These are phyloP conservation scores for Corydoras maculifer DNA, from an alignment of 2,113 vertebrate species.

Conservation along the genomic window DNA sequence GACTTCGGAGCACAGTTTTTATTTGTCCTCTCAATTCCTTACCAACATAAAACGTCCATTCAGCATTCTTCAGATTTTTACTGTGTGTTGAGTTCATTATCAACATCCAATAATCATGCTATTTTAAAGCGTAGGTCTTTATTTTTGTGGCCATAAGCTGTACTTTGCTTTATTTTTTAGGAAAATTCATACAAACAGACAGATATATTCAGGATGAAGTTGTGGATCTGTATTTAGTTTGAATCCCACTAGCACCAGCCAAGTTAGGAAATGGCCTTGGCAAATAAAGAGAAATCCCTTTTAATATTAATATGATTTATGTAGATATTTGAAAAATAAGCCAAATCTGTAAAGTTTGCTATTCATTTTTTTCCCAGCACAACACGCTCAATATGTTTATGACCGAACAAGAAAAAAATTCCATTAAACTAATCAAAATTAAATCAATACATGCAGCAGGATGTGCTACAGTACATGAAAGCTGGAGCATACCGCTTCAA, in stretches of 20 bases:
- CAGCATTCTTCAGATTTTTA: conserved; percentile 43
- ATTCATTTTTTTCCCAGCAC: too few relatives aligned
- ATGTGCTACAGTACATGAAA: too few relatives aligned
- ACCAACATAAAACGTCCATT: conserved; percentile 41
- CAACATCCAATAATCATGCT: conserved; percentile 48
- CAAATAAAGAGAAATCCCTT: background rate
- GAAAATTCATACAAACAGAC: conserved; percentile 25
- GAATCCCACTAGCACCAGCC: conserved; percentile 7
- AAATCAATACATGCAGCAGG: too few relatives aligned
- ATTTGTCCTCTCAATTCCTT: conserved; percentile 27
- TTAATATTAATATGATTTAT: too few relatives aligned
- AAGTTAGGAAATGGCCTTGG: conserved; percentile 1
- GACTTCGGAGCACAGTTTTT: conserved; percentile 32
- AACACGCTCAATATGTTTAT: too few relatives aligned
- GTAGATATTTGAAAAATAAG: too few relatives aligned
- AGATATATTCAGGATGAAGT: background rate
- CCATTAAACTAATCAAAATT: too few relatives aligned
- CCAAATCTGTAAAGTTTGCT: too few relatives aligned
- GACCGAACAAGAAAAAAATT: too few relatives aligned
- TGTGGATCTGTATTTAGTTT: too few relatives aligned
- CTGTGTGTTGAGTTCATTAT: conserved; percentile 44
- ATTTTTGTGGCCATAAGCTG: conserved; percentile 31
- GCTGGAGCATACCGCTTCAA: too few relatives aligned
- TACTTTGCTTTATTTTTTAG: conserved; percentile 21
- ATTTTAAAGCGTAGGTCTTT: conserved; percentile 36